A percentile compares a stretch with the other conserved stretches of the same genome.
phyloP scores from a whole-genome alignment of 2,888 invertebrate species.

The Furcula furcula region DNA sequence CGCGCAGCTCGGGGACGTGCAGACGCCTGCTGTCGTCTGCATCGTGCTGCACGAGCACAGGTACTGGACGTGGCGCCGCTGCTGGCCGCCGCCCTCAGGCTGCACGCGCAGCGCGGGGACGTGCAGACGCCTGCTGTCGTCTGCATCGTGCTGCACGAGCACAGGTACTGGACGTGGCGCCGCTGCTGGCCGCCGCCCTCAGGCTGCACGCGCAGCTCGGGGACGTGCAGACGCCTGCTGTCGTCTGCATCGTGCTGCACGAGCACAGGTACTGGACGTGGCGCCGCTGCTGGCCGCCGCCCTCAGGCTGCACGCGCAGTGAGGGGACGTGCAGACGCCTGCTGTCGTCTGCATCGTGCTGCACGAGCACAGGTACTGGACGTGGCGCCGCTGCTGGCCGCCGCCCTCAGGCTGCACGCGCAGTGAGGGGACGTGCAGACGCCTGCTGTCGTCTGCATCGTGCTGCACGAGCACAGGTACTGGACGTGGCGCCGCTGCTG shows the following conservation, averaged over 20 bases:
- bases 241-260: slow-evolving; percentile 90
- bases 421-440: slow-evolving; percentile 90
- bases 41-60: slow-evolving; percentile 86
- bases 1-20: slow-evolving; percentile 92
- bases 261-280: slow-evolving; percentile 84
- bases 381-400: slow-evolving; percentile 51
- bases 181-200: slow-evolving; percentile 88
- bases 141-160: slow-evolving; percentile 87
- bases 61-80: slow-evolving; percentile 87
- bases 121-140: slow-evolving; percentile 93
- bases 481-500: background rate
- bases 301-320: slow-evolving; percentile 89
- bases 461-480: slow-evolving; percentile 82
- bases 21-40: slow-evolving; percentile 91
- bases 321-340: slow-evolving; percentile 93
- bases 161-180: slow-evolving; percentile 85
- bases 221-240: slow-evolving; percentile 94
- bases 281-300: slow-evolving; percentile 88
- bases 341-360: slow-evolving; percentile 92
- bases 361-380: slow-evolving; percentile 65
- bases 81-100: slow-evolving; percentile 87
- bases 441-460: slow-evolving; percentile 91
- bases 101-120: slow-evolving; percentile 92
- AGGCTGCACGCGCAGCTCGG: slow-evolving; percentile 89
- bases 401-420: slow-evolving; percentile 90